Conservation (phyloP, 2,888 invertebrate genomes). For the Griposia aprilina region DNA sequence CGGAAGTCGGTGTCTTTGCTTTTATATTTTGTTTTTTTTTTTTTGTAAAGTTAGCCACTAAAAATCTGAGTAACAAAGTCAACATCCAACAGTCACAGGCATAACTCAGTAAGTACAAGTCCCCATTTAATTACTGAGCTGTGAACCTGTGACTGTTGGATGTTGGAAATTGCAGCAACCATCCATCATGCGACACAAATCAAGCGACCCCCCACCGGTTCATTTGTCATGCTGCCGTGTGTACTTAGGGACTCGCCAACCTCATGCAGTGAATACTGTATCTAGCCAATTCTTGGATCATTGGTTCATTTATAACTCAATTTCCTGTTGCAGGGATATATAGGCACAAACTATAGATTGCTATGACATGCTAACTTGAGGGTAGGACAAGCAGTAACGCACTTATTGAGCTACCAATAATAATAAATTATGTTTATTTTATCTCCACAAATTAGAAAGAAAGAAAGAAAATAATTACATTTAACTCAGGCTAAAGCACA, state of each 20-base stretch:
- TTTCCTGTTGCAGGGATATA: background rate
- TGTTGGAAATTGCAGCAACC: background rate
- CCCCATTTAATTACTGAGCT: too few relatives aligned
- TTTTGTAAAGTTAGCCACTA: background rate
- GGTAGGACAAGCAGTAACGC: too few relatives aligned
- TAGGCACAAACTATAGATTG: too few relatives aligned
- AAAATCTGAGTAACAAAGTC: background rate
- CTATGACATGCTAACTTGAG: background rate
- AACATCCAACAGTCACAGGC: background rate
- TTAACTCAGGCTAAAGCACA: too few relatives aligned
- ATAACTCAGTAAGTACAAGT: background rate
- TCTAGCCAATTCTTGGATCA: background rate
- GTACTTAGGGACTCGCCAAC: background rate
- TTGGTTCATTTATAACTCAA: background rate
- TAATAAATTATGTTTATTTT: too few relatives aligned
- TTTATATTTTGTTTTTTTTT: too few relatives aligned
- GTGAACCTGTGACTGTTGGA: too few relatives aligned
- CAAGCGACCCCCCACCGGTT: background rate
- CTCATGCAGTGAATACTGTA: background rate
- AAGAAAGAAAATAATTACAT: too few relatives aligned
- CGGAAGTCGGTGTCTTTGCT: too few relatives aligned
- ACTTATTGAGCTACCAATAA: background rate
- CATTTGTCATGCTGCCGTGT: background rate
- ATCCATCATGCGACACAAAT: background rate
- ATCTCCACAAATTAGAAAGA: too few relatives aligned